Percentiles rank a stretch among this genome's conserved stretches.
These are phyloP conservation scores for Calidris pugnax DNA, from an alignment of 2,113 vertebrate genomes.

Conservation along the genomic window DNA sequence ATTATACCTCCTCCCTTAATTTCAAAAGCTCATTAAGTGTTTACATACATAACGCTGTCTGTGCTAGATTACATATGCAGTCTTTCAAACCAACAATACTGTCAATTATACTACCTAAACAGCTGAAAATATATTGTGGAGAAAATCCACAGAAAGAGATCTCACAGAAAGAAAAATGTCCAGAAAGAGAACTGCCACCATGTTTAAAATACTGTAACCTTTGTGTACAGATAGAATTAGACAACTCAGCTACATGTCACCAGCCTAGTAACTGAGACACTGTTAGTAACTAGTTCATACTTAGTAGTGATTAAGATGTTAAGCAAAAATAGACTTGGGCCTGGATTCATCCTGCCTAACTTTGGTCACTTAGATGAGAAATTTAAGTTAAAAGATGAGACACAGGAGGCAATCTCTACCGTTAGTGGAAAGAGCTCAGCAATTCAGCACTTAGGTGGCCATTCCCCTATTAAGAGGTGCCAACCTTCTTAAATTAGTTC, in stretches of 20 bases:
- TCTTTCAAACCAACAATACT: background rate
- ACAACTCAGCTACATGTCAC: background rate
- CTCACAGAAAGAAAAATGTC: too few species aligned
- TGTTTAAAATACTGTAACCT: background rate
- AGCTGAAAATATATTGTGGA: background rate
- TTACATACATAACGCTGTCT: background rate
- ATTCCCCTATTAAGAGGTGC: background rate
- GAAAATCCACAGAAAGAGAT: background rate
- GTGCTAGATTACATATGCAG: background rate
- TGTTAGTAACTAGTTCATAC: background rate
- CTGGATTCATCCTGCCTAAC: background rate
- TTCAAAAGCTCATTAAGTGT: background rate
- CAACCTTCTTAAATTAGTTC: background rate
- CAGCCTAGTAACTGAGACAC: background rate
- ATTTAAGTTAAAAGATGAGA: background rate
- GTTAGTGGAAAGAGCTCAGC: background rate
- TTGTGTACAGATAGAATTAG: background rate
- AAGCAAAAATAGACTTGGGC: background rate
- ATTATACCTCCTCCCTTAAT: background rate
- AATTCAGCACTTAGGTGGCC: background rate
- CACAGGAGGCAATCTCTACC: background rate
- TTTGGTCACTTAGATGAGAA: background rate
- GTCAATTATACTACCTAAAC: background rate
- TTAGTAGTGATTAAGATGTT: background rate
- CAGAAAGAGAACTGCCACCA: background rate